Evolutionary conservation across 2,113 vertebrate species (phyloP).

Genomic region (Hippocampus zosterae): DNA sequence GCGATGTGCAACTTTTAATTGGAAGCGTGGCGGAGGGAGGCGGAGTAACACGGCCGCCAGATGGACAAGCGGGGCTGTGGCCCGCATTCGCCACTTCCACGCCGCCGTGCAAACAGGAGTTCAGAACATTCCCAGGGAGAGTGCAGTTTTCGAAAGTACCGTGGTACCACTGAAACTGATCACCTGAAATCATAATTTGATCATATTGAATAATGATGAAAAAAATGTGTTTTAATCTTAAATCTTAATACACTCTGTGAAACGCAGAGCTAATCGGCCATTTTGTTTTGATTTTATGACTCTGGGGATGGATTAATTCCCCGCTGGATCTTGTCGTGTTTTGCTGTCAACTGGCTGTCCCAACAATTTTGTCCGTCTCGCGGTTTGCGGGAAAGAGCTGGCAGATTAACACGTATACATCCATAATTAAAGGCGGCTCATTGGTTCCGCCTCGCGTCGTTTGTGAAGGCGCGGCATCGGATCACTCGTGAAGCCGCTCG

Average conservation of each 20-base stretch:
- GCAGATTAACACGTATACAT: background rate
- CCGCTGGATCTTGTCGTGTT: constrained; percentile 13
- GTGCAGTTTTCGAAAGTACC: too few relatives aligned
- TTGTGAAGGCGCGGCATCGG: background rate
- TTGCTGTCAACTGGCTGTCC: background rate
- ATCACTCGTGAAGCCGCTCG: background rate
- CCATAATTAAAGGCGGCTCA: background rate
- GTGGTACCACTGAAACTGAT: too few relatives aligned
- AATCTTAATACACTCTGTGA: too few relatives aligned
- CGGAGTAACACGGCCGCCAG: background rate
- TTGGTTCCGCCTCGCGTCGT: background rate
- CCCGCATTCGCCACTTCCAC: background rate
- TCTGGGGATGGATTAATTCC: too few relatives aligned
- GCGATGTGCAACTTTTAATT: background rate
- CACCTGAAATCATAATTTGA: too few relatives aligned
- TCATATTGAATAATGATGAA: too few relatives aligned
- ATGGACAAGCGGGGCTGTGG: background rate
- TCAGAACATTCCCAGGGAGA: background rate
- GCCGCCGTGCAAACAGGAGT: background rate
- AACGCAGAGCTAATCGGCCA: too few relatives aligned
- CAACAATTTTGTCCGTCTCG: background rate
- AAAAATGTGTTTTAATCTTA: too few relatives aligned
- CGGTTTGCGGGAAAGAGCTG: background rate
- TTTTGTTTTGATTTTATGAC: too few relatives aligned
- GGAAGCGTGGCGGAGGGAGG: background rate